Conservation (phyloP, 2,888 invertebrate species). For the Xiphydria camelus region DNA sequence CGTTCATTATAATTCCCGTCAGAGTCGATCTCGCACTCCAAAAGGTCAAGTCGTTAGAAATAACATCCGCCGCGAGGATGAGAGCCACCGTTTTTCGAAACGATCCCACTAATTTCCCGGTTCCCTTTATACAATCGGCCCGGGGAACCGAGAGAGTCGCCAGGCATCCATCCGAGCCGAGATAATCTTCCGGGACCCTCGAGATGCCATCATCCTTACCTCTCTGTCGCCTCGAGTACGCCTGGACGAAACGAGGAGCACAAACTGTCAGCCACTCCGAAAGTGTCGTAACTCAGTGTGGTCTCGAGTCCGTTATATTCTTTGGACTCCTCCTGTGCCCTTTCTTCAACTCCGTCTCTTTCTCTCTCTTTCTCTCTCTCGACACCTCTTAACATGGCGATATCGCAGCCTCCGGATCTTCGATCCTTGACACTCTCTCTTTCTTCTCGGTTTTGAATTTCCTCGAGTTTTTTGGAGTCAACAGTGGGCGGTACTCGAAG, state of each 20-base stretch:
- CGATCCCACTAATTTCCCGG: constrained; percentile 45
- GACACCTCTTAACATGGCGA: too few species aligned
- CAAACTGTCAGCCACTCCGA: constrained; percentile 1
- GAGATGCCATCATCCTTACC: constrained; percentile 24
- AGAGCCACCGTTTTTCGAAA: constrained; percentile 40
- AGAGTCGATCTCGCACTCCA: too few species aligned
- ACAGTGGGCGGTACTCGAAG: too few species aligned
- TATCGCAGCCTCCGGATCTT: too few species aligned
- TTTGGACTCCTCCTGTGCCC: too few species aligned
- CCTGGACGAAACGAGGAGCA: constrained; percentile 3
- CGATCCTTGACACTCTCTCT: too few species aligned
- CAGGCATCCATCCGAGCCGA: constrained; percentile 20
- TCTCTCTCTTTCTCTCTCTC: too few species aligned
- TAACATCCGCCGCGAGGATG: constrained; percentile 35
- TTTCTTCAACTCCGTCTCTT: too few species aligned
- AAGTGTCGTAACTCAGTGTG: constrained; percentile 1
- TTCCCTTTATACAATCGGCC: constrained; percentile 29
- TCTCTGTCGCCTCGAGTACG: constrained; percentile 11
- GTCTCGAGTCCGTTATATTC: constrained; percentile 1
- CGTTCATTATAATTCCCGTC: too few species aligned
- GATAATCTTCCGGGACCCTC: constrained; percentile 30
- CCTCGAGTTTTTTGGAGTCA: too few species aligned
- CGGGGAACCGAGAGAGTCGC: constrained; percentile 20
- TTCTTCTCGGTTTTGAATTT: too few species aligned
- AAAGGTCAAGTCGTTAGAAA: not conserved